Base-by-base conservation (phyloP, 2,888 invertebrate genomes). In the Prosapia bicincta region DNA sequence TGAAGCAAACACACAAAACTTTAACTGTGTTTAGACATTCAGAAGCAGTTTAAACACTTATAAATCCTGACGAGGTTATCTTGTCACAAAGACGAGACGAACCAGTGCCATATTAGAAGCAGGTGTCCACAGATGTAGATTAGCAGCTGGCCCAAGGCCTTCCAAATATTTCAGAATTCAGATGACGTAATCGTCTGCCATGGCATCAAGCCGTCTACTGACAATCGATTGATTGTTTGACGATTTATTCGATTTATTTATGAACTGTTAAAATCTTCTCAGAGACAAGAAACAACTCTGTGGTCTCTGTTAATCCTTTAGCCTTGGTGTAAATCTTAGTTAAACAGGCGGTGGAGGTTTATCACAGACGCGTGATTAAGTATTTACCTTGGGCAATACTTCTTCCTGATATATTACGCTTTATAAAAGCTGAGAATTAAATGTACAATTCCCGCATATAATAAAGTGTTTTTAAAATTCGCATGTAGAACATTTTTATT, bases 71-170 rank as follows among this genome's bases (percentile, higher is more conserved):
- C 5, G 20, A 20, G 54, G 20, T 54, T 20, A 20, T 20, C 54
- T 54, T 54, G 54, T 54, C 54, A 54, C 54, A 54, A 38, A 54
- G 54, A 54, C 20, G 54, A 20, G 20, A 30, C 30, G 30, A 30
- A 54, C 54, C 54, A 20, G 54, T 54, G 13, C 54, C 20, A 9
- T 54, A 54, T 54, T 54, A 54, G 54, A 54, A 54, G 54, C 54
- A 54, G 54, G 54, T 54, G 54, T 54, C 54, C 54, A 54, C 54
- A 54, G 54, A 54, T 54, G 54, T 54, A 54, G 54, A 54, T 54
- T 54, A 54, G 54, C 54, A 54, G 54, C 54, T 20, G 54, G 54
- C 20, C 54, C 54, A 54, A 54, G 54, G 54, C 54, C 54, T 54
- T 54, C 54, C 20, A 54, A 54, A 54, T 54, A 54, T 54, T 54